Base-by-base conservation (phyloP, 1,140 invertebrate genomes). In the Orussus abietinus region DNA sequence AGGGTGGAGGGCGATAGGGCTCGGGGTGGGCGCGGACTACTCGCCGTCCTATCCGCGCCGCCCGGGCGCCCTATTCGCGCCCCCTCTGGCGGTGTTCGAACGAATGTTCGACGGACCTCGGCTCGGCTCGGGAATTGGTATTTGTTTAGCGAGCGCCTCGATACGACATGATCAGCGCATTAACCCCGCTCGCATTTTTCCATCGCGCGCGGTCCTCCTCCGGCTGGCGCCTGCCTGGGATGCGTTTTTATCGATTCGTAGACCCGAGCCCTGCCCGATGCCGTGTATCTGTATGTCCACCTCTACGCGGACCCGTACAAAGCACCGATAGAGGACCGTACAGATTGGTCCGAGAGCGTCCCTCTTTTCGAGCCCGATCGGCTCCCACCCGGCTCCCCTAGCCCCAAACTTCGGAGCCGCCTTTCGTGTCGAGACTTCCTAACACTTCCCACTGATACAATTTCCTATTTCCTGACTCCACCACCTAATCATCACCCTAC, bases 231-330 rank as follows among this genome's bases (percentile, higher is more conserved):
- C 66, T 71, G 64, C 61, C 67, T 73, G 70, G 70, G 68, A 74
- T 74, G 70, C 70, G 68, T 74, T 74, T 72, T 72, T 74, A 74
- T 74, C 70, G 70, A 74, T 74, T 74, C 64, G 69, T 68, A 65
- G 64, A 68, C 64, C 62, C 65, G 62, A 59, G 61, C 43, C 29
- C 57, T 57, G 42, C 30, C 50, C 53, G 49, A 60, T 58, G 55
- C 32, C 33, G 47, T 58, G 39, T 63, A 45, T 59, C 45, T 62
- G 51, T 55, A 57, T 55, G 49, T 59, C 47, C 51, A 50, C 47
- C 51, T 42, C 44, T 59, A 62, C 57, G 53, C 45, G 51, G 31
- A 42, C 42, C 48, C 62, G 61, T 66, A 68, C 60, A 67, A 70
- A 69, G 62, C 69, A 62, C 61, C 62, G 62, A 69, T 69, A 66